Percentiles rank a stretch among this genome's conserved stretches.
Conservation (phyloP, 2,113 vertebrate genomes). For the Bubo blakistoni region DNA sequence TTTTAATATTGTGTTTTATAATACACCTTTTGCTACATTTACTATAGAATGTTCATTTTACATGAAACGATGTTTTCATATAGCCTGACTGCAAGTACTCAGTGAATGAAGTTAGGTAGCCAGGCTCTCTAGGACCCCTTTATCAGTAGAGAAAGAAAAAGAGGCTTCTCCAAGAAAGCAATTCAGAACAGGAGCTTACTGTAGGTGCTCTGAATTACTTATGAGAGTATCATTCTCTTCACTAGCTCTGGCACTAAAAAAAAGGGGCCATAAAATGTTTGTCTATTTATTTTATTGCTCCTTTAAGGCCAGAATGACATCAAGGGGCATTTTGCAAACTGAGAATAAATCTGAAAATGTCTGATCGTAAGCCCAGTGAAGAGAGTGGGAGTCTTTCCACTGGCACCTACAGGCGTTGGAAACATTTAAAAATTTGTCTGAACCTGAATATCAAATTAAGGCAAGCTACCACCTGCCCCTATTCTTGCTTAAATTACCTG, state of each 20-base stretch:
- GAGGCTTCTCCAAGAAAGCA: not conserved
- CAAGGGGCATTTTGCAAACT: not conserved
- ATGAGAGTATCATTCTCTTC: not conserved
- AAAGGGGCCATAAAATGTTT: not conserved
- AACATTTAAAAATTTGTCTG: not conserved
- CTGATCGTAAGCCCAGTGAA: not conserved
- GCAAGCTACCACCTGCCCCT: not conserved
- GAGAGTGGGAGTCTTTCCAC: not conserved
- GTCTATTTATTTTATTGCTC: not conserved
- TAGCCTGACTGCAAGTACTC: not conserved
- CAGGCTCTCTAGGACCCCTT: not conserved
- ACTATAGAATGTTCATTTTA: not conserved
- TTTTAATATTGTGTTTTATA: not conserved
- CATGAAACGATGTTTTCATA: not conserved
- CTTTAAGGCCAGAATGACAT: not conserved
- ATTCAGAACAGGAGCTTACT: not conserved
- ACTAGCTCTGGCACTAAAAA: not conserved
- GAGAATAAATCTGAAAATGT: not conserved
- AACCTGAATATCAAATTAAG: not conserved
- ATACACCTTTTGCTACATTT: not conserved
- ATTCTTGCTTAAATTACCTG: not conserved
- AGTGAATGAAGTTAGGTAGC: not conserved
- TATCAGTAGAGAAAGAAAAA: not conserved
- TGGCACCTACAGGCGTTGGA: not conserved
- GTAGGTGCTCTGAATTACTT: not conserved